Evolutionary conservation across 2,888 invertebrate species (phyloP).

Genomic region (Abrostola triplasia): DNA sequence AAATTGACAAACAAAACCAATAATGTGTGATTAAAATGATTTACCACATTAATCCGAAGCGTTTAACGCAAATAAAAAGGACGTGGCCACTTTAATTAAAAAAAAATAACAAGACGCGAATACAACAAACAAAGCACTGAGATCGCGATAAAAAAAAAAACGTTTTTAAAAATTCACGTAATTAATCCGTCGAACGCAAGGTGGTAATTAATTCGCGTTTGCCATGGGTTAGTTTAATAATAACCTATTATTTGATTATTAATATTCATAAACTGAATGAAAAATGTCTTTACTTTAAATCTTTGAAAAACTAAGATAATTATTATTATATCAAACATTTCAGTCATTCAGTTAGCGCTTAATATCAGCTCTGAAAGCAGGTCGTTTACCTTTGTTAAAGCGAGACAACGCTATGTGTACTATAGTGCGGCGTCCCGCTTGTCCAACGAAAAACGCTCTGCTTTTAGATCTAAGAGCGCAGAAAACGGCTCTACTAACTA

Average conservation of each 20-base stretch:
- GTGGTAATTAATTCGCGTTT: neutral
- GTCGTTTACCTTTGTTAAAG: too few relatives aligned
- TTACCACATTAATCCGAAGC: constrained; percentile 16
- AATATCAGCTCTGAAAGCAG: too few relatives aligned
- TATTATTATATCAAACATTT: too few relatives aligned
- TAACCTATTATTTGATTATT: neutral
- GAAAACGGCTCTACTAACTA: neutral
- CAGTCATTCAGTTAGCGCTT: too few relatives aligned
- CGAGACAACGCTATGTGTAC: too few relatives aligned
- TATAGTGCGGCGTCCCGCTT: too few relatives aligned
- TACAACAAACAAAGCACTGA: constrained; percentile 54
- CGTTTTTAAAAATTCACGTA: constrained; percentile 7
- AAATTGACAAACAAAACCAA: neutral
- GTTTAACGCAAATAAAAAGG: constrained; percentile 40
- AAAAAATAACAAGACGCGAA: constrained; percentile 36
- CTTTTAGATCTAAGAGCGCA: too few relatives aligned
- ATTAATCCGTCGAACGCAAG: constrained; percentile 6
- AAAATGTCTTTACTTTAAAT: too few relatives aligned
- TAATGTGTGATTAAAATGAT: constrained; percentile 13
- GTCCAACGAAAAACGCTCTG: too few relatives aligned
- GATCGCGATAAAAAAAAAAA: constrained; percentile 46
- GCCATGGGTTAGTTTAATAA: constrained; percentile 9
- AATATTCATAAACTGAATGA: too few relatives aligned
- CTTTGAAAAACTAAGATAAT: too few relatives aligned
- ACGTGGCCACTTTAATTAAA: constrained; percentile 21